A percentile compares a stretch with the other conserved stretches of the same genome.
Evolutionary conservation across 1,140 invertebrate genomes (phyloP).

Genomic region (Proctacanthus coquilletti): DNA sequence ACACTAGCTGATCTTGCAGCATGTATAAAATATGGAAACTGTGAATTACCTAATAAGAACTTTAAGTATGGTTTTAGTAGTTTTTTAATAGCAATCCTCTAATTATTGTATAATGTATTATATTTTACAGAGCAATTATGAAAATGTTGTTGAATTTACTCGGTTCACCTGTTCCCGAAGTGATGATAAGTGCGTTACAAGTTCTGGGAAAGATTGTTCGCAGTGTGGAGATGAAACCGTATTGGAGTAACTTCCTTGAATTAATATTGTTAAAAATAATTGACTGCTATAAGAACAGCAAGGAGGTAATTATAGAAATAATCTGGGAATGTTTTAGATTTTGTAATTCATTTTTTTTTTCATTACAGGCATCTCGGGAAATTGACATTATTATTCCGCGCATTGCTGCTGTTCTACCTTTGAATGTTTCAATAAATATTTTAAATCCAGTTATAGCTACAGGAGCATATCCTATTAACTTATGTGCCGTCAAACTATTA

Average conservation of each 20-base stretch:
- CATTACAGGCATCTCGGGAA: constrained; percentile 23
- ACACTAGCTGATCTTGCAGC: constrained; percentile 29
- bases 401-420: constrained; percentile 55
- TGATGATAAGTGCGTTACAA: constrained; percentile 54
- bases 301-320: constrained; percentile 42
- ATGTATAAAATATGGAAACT: constrained; percentile 32
- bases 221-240: constrained; percentile 51
- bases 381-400: constrained; percentile 43
- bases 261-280: constrained; percentile 75
- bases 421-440: constrained; percentile 46
- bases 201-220: constrained; percentile 69
- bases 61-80: constrained; percentile 43
- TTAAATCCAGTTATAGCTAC: constrained; percentile 66
- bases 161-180: constrained; percentile 45
- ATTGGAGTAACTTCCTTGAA: constrained; percentile 75
- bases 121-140: constrained; percentile 47
- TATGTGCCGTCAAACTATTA: constrained; percentile 86
- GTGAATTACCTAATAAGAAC: constrained; percentile 34
- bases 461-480: constrained; percentile 67
- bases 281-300: constrained; percentile 61
- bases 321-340: not conserved
- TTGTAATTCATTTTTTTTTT: constrained; percentile 4
- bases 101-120: constrained; percentile 6
- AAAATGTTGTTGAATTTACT: constrained; percentile 58
- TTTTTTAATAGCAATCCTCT: constrained; percentile 5